A percentile compares a stretch with the other conserved stretches of the same genome.
Conservation (phyloP, 1,140 invertebrate species). For the Nomia melanderi region DNA sequence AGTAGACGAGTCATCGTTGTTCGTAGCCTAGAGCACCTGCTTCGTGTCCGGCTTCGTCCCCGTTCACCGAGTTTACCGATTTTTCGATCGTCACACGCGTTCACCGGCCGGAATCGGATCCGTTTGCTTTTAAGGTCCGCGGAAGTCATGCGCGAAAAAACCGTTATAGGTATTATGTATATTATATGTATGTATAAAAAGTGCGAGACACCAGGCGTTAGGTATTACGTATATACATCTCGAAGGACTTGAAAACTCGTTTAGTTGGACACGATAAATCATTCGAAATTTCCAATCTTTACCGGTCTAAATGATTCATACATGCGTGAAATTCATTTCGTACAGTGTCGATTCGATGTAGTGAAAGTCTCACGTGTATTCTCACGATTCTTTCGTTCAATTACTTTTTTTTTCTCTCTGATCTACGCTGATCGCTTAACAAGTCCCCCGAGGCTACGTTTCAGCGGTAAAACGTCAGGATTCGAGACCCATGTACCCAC, state of each 20-base stretch:
- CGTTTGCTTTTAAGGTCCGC: background rate
- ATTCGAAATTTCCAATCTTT: background rate
- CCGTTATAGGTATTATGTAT: slow-evolving; percentile 1
- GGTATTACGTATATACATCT: slow-evolving; percentile 20
- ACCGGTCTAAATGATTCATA: too few species aligned
- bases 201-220: slow-evolving; percentile 2
- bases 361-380: slow-evolving; percentile 7
- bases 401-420: background rate
- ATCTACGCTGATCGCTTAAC: slow-evolving; percentile 8
- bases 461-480: slow-evolving; percentile 15
- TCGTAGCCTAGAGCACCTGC: slow-evolving; percentile 61
- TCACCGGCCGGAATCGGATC: background rate
- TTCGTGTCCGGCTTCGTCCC: slow-evolving; percentile 32
- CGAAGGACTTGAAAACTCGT: slow-evolving; percentile 28
- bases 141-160: background rate
- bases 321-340: slow-evolving; percentile 3
- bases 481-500: slow-evolving; percentile 35
- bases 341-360: background rate
- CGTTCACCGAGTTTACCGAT: slow-evolving; percentile 25
- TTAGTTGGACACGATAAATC: background rate
- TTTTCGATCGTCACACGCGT: slow-evolving; percentile 16
- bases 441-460: slow-evolving; percentile 37
- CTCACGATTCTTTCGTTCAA: background rate
- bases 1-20: slow-evolving; percentile 76
- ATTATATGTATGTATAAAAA: too few species aligned